phyloP scores from a whole-genome alignment of 2,888 invertebrate genomes.

The Drosophila testacea region DNA sequence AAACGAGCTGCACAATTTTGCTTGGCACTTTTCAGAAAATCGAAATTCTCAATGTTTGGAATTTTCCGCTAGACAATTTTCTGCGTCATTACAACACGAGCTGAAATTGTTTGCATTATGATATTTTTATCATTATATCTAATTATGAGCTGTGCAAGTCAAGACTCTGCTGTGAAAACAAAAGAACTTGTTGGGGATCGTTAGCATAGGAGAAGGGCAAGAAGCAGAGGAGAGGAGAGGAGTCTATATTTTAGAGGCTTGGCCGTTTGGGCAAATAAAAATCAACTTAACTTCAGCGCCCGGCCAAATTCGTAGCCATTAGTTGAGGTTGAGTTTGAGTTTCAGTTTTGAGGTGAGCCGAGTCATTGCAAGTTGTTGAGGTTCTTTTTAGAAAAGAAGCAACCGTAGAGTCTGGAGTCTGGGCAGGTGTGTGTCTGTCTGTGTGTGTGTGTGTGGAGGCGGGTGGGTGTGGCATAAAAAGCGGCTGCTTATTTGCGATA shows the following conservation, averaged over 20 bases:
- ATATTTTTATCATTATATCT: slow-evolving; percentile 75
- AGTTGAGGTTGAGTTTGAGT: slow-evolving; percentile 36
- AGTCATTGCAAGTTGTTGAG: slow-evolving; percentile 2
- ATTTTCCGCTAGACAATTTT: slow-evolving; percentile 65
- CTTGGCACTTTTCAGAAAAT: slow-evolving; percentile 7
- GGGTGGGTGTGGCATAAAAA: slow-evolving; percentile 52
- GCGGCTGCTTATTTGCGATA: slow-evolving; percentile 66
- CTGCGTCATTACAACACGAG: slow-evolving; percentile 54
- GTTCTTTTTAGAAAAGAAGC: slow-evolving; percentile 10
- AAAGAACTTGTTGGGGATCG: slow-evolving; percentile 41
- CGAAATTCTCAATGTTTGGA: slow-evolving; percentile 11
- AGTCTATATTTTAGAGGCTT: slow-evolving; percentile 58
- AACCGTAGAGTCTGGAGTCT: slow-evolving; percentile 12
- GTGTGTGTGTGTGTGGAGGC: slow-evolving; percentile 50
- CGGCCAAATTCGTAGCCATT: slow-evolving; percentile 46
- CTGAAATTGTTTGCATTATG: slow-evolving; percentile 73
- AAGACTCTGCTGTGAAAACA: slow-evolving; percentile 22
- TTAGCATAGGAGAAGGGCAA: not conserved
- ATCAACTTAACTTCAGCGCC: slow-evolving; percentile 36
- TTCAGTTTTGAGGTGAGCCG: not conserved
- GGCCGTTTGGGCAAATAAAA: slow-evolving; percentile 61
- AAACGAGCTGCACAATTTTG: slow-evolving; percentile 45
- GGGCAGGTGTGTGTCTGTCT: slow-evolving; percentile 43
- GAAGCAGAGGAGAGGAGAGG: not conserved
- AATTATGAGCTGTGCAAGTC: slow-evolving; percentile 61